A percentile compares a stretch with the other conserved stretches of the same genome.
Evolutionary conservation across 2,888 invertebrate species (phyloP).

Genomic region (Galeruca laticollis): DNA sequence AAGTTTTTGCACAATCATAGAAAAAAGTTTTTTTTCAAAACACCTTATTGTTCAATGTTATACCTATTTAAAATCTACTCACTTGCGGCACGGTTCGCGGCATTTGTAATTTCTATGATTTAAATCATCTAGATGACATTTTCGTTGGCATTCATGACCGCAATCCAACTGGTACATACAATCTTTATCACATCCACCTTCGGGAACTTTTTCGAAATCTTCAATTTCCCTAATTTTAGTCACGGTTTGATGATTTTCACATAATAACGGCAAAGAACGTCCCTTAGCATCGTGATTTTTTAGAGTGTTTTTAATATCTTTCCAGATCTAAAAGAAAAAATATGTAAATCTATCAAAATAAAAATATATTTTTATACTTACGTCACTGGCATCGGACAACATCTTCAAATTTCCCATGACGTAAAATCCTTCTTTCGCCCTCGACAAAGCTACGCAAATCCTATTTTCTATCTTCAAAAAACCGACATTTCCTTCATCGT

Average conservation of each 20-base stretch:
- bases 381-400: slow-evolving; percentile 68
- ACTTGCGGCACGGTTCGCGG: background rate
- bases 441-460: slow-evolving; percentile 82
- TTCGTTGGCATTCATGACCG: slow-evolving; percentile 67
- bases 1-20: too few species aligned
- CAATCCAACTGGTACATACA: slow-evolving; percentile 70
- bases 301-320: slow-evolving; percentile 68
- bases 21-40: too few species aligned
- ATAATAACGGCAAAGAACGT: slow-evolving; percentile 66
- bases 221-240: slow-evolving; percentile 48
- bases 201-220: slow-evolving; percentile 69
- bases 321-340: slow-evolving; percentile 68
- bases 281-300: slow-evolving; percentile 70
- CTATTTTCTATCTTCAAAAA: slow-evolving; percentile 79
- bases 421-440: slow-evolving; percentile 79
- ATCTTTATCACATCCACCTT: slow-evolving; percentile 73
- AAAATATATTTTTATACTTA: slow-evolving; percentile 42
- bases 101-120: background rate
- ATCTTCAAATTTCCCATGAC: slow-evolving; percentile 80
- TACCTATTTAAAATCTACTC: too few species aligned
- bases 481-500: slow-evolving; percentile 75
- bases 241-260: slow-evolving; percentile 69
- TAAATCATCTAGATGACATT: slow-evolving; percentile 7
- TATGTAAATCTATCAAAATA: background rate
- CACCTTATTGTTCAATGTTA: too few species aligned